These are phyloP conservation scores for Mactromeris polynyma DNA, from an alignment of 2,888 invertebrate species.

Conservation along the genomic window DNA sequence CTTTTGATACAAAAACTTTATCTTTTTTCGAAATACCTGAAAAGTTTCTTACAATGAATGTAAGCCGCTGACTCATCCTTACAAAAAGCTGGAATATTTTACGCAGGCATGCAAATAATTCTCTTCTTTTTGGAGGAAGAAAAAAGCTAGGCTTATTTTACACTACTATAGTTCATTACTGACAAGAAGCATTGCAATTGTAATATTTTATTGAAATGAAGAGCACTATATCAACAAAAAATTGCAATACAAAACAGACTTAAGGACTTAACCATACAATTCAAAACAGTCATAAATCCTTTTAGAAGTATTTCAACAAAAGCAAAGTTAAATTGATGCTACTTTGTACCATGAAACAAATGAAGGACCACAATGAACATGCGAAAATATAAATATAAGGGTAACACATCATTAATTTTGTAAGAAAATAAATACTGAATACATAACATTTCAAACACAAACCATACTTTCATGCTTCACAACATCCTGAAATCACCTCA, in stretches of 20 bases:
- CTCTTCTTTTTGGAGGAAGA: not conserved
- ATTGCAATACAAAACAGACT: not conserved
- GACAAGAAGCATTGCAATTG: not conserved
- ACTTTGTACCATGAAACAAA: too few relatives aligned
- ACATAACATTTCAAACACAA: too few relatives aligned
- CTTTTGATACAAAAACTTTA: not conserved
- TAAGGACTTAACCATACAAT: too few relatives aligned
- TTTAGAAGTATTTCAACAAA: too few relatives aligned
- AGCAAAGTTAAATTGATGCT: too few relatives aligned
- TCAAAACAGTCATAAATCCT: too few relatives aligned
- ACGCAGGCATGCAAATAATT: not conserved
- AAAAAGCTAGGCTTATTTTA: not conserved
- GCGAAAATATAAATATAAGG: too few relatives aligned
- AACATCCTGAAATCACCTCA: too few relatives aligned
- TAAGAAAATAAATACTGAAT: too few relatives aligned
- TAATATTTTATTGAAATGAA: not conserved
- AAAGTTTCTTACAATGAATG: not conserved
- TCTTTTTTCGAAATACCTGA: conserved; percentile 11
- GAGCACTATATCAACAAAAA: not conserved
- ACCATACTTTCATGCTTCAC: too few relatives aligned
- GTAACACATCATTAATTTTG: too few relatives aligned
- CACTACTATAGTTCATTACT: not conserved
- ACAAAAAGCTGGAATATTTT: not conserved
- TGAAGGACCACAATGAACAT: too few relatives aligned
- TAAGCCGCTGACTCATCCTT: not conserved